These are phyloP conservation scores for Dicranocentrus wangi DNA, from an alignment of 2,888 invertebrate species.

Conservation along the genomic window DNA sequence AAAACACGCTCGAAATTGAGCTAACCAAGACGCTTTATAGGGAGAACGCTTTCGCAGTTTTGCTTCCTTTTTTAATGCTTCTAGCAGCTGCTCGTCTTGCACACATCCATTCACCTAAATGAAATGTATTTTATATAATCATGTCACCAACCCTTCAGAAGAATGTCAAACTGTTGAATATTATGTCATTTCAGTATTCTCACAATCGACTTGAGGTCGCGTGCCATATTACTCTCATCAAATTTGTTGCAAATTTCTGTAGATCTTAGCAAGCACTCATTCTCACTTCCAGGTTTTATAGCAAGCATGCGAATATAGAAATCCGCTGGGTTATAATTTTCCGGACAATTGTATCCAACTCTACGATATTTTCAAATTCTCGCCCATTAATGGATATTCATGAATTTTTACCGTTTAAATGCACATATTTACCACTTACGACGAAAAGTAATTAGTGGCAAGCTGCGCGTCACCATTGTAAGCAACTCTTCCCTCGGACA, in stretches of 20 bases:
- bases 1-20: slow-evolving; percentile 90
- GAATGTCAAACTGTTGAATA: too few species aligned
- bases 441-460: slow-evolving; percentile 52
- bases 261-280: slow-evolving; percentile 83
- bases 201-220: slow-evolving; percentile 10
- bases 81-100: background rate
- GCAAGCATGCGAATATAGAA: slow-evolving; percentile 92
- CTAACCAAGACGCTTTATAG: slow-evolving; percentile 89
- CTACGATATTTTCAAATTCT: slow-evolving; percentile 18
- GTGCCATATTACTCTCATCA: slow-evolving; percentile 74
- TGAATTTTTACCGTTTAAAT: too few species aligned
- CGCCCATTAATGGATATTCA: too few species aligned
- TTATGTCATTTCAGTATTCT: background rate
- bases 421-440: too few species aligned
- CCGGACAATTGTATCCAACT: slow-evolving; percentile 79
- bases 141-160: too few species aligned
- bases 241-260: slow-evolving; percentile 51
- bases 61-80: background rate
- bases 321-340: slow-evolving; percentile 94
- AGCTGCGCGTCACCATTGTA: slow-evolving; percentile 74
- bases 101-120: background rate
- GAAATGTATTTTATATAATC: background rate
- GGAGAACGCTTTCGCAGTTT: slow-evolving; percentile 75
- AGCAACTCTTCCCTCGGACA: slow-evolving; percentile 93
- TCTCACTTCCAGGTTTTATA: slow-evolving; percentile 87